Evolutionary conservation across 2,113 vertebrate genomes (phyloP), one percentile per base, ranked within the genome.

Genomic region (Chloropsis cyanopogon): DNA sequence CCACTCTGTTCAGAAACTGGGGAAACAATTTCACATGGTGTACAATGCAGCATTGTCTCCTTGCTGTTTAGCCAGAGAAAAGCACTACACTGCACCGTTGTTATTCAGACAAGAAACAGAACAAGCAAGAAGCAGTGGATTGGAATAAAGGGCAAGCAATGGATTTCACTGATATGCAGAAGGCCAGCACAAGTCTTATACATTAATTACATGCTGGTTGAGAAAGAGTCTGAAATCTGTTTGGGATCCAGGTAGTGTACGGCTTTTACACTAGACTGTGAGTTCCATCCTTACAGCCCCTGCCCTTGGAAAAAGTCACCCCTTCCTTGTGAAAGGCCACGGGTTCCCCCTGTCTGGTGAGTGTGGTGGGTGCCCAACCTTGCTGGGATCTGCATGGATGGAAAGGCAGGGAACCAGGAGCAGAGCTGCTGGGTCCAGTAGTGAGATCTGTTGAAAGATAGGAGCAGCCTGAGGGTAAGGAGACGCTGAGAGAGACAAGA

Each of bases 401-500:
- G 77, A 91, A 78, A 73, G 28, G 26, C 80, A 92, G 72, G 66
- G 24, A 95, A 81, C 2, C 5, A 56, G 78, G 24, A 85, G 59
- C 35, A 77, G 59, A 82, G 82, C 53, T 71, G 71, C 41, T 71
- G 92, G 96, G 96, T 93, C 96, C 94, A 89, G 64, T 47, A 88
- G 72, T 37, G 57, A 83, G 69, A 88, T 79, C 72, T 94, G 90
- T 72, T 93, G 90, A 96, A 96, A 95, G 90, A 86, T 53, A 73
- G 13, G 72, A 96, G 86, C 76, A 92, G 93, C 93, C 95, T 29
- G 80, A 90, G 94, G 89, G 90, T 90, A 71, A 94, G 82, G 86
- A 96, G 92, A 96, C 1, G 31, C 82, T 87, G 92, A 56, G 95
- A 92, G 88, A 59, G 88, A 90, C 95, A 92, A 93, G 93, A 94